These are phyloP conservation scores for Megalops cyprinoides DNA, from an alignment of 2,797 vertebrate species.

Conservation along the genomic window DNA sequence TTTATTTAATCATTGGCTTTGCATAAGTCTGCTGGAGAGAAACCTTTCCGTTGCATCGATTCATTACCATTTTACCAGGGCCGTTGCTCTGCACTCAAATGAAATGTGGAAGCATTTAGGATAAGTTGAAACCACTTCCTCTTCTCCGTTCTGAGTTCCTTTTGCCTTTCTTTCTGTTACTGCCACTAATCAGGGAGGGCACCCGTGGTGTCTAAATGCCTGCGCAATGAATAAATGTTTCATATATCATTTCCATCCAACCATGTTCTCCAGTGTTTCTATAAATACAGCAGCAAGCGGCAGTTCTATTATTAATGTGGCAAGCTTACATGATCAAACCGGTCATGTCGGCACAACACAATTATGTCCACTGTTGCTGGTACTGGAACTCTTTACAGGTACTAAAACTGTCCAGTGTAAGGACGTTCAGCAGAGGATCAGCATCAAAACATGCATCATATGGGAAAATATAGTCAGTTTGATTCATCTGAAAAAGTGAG, in stretches of 20 bases:
- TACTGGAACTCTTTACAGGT: neutral
- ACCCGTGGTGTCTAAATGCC: slow-evolving; percentile 62
- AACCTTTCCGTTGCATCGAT: neutral
- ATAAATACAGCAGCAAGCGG: slow-evolving; percentile 78
- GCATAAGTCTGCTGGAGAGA: neutral
- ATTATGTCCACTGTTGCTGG: neutral
- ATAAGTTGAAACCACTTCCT: neutral
- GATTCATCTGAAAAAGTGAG: too few species aligned
- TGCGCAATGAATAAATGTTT: slow-evolving; percentile 46
- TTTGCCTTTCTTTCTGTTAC: too few species aligned
- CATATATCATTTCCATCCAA: slow-evolving; percentile 60
- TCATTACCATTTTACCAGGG: neutral
- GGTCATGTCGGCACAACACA: neutral
- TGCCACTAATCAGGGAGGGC: slow-evolving; percentile 63
- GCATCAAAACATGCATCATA: neutral
- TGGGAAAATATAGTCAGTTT: neutral
- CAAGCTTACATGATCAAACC: slow-evolving; percentile 51
- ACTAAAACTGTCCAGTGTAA: neutral
- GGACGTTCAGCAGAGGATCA: neutral
- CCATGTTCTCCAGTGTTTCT: slow-evolving; percentile 56
- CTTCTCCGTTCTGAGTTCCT: slow-evolving; percentile 22
- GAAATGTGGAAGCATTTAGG: neutral
- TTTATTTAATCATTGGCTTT: neutral
- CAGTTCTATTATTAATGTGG: slow-evolving; percentile 80
- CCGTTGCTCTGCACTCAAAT: neutral